phyloP scores from a whole-genome alignment of 2,113 vertebrate genomes.

The Gymnorhina tibicen region DNA sequence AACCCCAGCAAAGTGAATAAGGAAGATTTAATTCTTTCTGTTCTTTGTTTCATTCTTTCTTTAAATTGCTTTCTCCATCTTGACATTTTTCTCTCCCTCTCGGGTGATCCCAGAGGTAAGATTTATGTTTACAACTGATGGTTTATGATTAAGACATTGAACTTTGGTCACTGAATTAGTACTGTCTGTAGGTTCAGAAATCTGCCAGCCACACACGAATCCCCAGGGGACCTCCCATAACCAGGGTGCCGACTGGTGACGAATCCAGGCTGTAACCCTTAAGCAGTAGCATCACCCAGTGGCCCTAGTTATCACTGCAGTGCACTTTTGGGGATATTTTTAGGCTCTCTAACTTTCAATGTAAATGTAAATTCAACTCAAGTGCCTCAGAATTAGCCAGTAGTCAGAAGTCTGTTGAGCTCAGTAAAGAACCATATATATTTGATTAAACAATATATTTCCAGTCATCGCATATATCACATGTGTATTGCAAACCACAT shows the following conservation, averaged over 20 bases:
- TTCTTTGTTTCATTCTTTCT: background rate
- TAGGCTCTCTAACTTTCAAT: background rate
- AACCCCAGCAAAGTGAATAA: background rate
- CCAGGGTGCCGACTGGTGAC: background rate
- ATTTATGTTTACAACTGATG: conserved; percentile 24
- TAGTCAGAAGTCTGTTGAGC: background rate
- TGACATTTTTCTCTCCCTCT: background rate
- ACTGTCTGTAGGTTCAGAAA: background rate
- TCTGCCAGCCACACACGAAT: background rate
- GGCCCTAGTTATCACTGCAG: conserved; percentile 10
- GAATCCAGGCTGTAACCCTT: conserved; percentile 4
- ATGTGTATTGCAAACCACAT: background rate
- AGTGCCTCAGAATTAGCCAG: background rate
- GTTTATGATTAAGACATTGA: conserved; percentile 43
- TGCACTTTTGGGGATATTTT: background rate
- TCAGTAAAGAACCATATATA: background rate
- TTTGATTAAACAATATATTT: background rate
- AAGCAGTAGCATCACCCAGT: conserved; percentile 62
- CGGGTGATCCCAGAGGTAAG: background rate
- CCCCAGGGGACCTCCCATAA: background rate
- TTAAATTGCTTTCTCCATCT: conserved; percentile 9
- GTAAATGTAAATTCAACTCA: background rate
- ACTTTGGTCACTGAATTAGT: conserved; percentile 22
- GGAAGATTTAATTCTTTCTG: background rate
- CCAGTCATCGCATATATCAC: background rate